These are phyloP conservation scores for Calliopum simillimum DNA, from an alignment of 2,888 invertebrate genomes.

Conservation along the genomic window DNA sequence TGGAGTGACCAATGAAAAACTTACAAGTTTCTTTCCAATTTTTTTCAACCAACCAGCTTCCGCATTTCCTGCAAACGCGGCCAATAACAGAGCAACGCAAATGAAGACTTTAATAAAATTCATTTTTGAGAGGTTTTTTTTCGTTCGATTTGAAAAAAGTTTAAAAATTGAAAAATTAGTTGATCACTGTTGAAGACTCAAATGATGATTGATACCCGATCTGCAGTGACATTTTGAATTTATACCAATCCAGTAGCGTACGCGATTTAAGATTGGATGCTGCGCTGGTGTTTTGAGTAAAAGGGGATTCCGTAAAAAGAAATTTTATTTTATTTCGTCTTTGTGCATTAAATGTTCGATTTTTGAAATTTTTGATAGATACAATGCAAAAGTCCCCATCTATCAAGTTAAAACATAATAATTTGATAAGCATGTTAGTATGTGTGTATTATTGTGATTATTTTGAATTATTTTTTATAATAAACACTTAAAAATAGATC, in stretches of 20 bases:
- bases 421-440: too few species aligned
- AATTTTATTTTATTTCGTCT: too few species aligned
- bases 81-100: conserved; percentile 52
- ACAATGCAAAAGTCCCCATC: too few species aligned
- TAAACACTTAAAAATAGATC: too few species aligned
- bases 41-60: conserved; percentile 60
- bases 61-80: conserved; percentile 53
- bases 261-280: background rate
- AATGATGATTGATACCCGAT: background rate
- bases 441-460: too few species aligned
- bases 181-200: background rate
- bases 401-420: too few species aligned
- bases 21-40: conserved; percentile 58
- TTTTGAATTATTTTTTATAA: too few species aligned
- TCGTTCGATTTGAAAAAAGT: background rate
- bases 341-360: too few species aligned
- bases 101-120: conserved; percentile 50
- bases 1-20: conserved; percentile 22
- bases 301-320: too few species aligned
- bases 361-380: too few species aligned
- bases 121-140: conserved; percentile 44
- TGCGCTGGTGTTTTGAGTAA: too few species aligned
- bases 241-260: background rate
- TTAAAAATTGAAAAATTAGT: background rate
- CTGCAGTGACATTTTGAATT: background rate